phyloP scores from a whole-genome alignment of 2,797 vertebrate genomes.

The Phataginus tetradactyla region DNA sequence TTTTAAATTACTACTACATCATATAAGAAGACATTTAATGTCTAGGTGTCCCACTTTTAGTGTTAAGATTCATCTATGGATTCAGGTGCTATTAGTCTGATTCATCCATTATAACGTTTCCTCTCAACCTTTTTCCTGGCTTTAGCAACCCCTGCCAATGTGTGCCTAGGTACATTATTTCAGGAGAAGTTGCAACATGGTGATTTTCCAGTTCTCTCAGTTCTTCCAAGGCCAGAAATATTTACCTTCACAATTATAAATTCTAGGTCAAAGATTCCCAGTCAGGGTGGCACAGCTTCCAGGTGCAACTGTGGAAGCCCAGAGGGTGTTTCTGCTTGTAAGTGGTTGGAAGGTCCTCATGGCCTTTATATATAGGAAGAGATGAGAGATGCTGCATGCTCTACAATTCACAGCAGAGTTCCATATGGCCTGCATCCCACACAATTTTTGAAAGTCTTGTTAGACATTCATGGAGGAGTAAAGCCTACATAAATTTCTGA shows the following conservation, averaged over 20 bases:
- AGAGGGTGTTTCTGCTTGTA: not conserved
- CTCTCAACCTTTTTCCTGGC: not conserved
- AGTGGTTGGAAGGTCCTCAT: not conserved
- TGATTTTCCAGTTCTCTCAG: not conserved
- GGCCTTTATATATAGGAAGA: not conserved
- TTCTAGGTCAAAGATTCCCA: not conserved
- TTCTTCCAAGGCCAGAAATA: not conserved
- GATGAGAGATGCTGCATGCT: not conserved
- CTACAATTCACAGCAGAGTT: not conserved
- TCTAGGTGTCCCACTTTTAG: not conserved
- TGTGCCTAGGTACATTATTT: not conserved
- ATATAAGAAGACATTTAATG: not conserved
- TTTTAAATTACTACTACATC: not conserved
- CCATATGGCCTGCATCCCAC: not conserved
- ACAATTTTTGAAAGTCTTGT: not conserved
- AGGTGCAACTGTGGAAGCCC: not conserved
- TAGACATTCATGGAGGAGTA: not conserved
- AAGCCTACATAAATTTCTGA: not conserved
- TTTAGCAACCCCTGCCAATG: not conserved
- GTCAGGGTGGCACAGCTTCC: not conserved
- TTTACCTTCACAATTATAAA: not conserved
- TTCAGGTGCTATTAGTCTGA: not conserved
- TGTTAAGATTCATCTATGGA: not conserved
- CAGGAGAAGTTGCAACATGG: not conserved
- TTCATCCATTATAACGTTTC: not conserved